Conservation (phyloP, 2,797 vertebrate genomes). For the Aphelocoma californica region DNA sequence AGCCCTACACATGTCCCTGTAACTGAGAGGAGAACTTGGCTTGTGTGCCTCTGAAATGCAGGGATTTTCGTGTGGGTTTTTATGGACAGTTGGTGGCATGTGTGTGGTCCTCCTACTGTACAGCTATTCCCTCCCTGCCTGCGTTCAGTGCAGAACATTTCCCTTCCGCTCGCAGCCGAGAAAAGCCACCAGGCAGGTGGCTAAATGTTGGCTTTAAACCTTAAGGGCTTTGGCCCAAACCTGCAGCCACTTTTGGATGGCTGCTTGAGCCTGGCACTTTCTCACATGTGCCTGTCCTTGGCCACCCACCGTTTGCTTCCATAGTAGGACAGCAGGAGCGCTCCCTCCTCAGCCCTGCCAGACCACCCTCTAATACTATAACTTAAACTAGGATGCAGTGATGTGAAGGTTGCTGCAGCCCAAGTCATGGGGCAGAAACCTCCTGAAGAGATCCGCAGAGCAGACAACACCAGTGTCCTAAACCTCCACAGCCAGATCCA, state of each 20-base stretch:
- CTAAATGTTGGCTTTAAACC: neutral
- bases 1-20: conserved; percentile 7
- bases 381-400: neutral
- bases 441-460: neutral
- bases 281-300: neutral
- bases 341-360: neutral
- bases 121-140: neutral
- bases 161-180: neutral
- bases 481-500: neutral
- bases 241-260: neutral
- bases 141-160: neutral
- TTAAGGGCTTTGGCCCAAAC: neutral
- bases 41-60: neutral
- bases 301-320: neutral
- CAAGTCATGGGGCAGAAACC: neutral
- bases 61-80: neutral
- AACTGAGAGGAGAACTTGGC: conserved; percentile 56
- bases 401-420: neutral
- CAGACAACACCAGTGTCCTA: neutral
- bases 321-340: neutral
- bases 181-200: conserved; percentile 1
- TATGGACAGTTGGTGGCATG: conserved; percentile 15
- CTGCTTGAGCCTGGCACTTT: neutral
- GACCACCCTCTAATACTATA: neutral
- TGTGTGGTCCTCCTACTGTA: conserved; percentile 18